phyloP scores from a whole-genome alignment of 2,888 invertebrate genomes.

The Xylota segnis region DNA sequence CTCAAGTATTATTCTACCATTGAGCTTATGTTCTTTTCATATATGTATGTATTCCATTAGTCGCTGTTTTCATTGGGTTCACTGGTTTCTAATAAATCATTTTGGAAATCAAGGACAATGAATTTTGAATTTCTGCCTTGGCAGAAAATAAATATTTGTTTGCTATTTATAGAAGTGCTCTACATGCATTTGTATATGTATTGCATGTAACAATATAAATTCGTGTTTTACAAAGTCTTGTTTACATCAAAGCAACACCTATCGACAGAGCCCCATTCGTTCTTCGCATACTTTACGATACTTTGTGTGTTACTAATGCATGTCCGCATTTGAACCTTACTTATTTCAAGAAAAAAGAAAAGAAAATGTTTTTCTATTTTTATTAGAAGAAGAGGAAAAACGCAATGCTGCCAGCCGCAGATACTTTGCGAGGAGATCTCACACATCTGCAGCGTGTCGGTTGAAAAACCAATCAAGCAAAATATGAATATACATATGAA shows the following conservation, averaged over 20 bases:
- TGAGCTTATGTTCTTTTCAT: neutral
- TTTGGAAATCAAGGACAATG: constrained; percentile 43
- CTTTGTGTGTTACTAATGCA: constrained; percentile 49
- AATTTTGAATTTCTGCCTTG: constrained; percentile 9
- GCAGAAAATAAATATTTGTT: neutral
- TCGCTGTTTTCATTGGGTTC: constrained; percentile 13
- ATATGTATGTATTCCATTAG: constrained; percentile 36
- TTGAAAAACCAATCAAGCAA: constrained; percentile 42
- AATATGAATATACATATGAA: constrained; percentile 25
- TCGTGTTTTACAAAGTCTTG: constrained; percentile 19
- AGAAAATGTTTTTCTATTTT: constrained; percentile 51
- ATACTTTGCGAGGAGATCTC: constrained; percentile 15
- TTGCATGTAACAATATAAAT: neutral
- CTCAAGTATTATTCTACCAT: neutral
- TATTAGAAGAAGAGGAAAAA: constrained; percentile 13
- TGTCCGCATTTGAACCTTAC: constrained; percentile 58
- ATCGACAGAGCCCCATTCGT: constrained; percentile 29
- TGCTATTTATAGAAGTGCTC: constrained; percentile 4
- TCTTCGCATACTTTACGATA: constrained; percentile 20
- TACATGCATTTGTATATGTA: neutral
- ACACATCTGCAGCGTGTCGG: neutral
- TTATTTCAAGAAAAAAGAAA: constrained; percentile 6
- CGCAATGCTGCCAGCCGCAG: constrained; percentile 46
- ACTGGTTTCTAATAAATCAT: constrained; percentile 38
- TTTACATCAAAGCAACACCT: constrained; percentile 23